Evolutionary conservation across 2,113 vertebrate genomes (phyloP).

Genomic region (Pipra filicauda): DNA sequence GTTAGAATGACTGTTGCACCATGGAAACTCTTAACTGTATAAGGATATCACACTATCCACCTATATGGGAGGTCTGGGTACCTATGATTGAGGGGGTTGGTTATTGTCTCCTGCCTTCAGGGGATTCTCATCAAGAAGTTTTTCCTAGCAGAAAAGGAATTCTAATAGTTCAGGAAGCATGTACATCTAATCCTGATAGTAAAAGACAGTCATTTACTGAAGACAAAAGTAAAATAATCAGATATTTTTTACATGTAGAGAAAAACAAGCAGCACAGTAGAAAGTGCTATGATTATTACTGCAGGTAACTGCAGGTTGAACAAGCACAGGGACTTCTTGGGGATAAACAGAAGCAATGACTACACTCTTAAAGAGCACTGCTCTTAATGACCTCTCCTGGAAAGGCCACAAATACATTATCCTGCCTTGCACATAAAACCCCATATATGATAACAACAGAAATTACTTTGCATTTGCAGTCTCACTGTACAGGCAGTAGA

Average conservation of each 20-base stretch:
- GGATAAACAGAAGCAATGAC: not conserved
- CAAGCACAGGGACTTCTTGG: not conserved
- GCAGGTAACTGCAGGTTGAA: not conserved
- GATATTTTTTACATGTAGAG: not conserved
- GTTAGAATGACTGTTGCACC: conserved; percentile 21
- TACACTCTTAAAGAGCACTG: not conserved
- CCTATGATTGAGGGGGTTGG: not conserved
- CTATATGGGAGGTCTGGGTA: not conserved
- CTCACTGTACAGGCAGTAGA: not conserved
- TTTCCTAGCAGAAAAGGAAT: not conserved
- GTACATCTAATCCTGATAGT: not conserved
- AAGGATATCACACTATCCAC: conserved; percentile 22
- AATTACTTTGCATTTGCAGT: not conserved
- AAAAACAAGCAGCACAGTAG: not conserved
- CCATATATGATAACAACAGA: not conserved
- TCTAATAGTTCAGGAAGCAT: not conserved
- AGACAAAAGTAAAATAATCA: not conserved
- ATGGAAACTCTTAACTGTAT: conserved; percentile 8
- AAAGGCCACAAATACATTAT: not conserved
- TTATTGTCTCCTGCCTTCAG: not conserved
- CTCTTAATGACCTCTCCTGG: not conserved
- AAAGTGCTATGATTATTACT: not conserved
- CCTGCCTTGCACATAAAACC: not conserved
- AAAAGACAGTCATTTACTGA: not conserved
- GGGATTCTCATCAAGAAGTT: not conserved